Conservation (phyloP, 1,140 invertebrate species). For the Lucilia sericata region DNA sequence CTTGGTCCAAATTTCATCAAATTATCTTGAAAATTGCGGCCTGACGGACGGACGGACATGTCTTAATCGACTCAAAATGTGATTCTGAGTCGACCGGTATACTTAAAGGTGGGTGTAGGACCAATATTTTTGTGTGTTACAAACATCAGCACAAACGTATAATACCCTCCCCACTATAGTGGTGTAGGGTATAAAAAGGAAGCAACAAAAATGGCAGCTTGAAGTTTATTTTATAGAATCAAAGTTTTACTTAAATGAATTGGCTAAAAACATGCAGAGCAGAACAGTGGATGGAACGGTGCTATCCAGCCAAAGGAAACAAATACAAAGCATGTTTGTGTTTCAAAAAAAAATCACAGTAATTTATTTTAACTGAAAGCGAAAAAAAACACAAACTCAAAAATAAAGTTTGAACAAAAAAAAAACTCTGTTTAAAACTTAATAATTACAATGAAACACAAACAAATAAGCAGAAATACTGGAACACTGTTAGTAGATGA, state of each 20-base stretch:
- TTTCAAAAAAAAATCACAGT: not conserved
- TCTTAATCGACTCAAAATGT: too few species aligned
- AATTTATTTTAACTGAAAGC: conserved; percentile 22
- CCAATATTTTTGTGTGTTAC: too few species aligned
- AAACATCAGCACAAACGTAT: too few species aligned
- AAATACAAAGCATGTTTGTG: not conserved
- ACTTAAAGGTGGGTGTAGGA: too few species aligned
- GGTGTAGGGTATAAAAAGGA: too few species aligned
- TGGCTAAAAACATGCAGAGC: conserved; percentile 6
- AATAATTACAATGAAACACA: not conserved
- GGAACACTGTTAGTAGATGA: not conserved
- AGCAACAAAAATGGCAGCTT: not conserved
- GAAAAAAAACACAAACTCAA: not conserved
- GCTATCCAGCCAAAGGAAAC: not conserved
- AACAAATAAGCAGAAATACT: not conserved
- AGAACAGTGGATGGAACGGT: not conserved
- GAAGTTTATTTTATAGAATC: not conserved
- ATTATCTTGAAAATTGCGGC: too few species aligned
- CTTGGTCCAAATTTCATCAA: too few species aligned
- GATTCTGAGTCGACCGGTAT: too few species aligned
- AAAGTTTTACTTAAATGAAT: conserved; percentile 21
- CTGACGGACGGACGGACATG: too few species aligned
- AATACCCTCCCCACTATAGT: too few species aligned
- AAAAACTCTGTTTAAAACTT: not conserved
- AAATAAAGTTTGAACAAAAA: not conserved